Percentiles rank a stretch among this genome's conserved stretches.
These are phyloP conservation scores for Pocillopora grandis DNA, from an alignment of 92 coral and sea anemone species.

Conservation along the genomic window DNA sequence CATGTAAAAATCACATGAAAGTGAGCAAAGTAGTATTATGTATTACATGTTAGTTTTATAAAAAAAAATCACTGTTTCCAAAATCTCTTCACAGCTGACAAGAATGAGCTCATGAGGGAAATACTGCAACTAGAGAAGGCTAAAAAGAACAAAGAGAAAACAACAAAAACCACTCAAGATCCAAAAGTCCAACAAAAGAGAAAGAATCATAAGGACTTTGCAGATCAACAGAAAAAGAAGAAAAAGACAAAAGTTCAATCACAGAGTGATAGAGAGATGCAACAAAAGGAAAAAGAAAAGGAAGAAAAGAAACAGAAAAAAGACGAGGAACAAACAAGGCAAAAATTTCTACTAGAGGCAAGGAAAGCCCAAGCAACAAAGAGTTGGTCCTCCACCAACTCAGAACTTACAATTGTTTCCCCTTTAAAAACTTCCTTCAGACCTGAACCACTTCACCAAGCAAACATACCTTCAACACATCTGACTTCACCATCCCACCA, in stretches of 20 bases:
- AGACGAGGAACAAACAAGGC: conserved; percentile 31
- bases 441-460: too few relatives aligned
- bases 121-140: conserved; percentile 35
- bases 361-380: conserved; percentile 33
- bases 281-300: conserved; percentile 11
- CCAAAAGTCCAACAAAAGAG: conserved; percentile 17
- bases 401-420: neutral
- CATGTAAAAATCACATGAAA: neutral
- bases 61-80: neutral
- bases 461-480: too few relatives aligned
- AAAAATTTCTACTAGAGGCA: conserved; percentile 5
- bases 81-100: conserved; percentile 36
- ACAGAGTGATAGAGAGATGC: conserved; percentile 3
- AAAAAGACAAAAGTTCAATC: neutral
- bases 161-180: neutral
- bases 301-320: conserved; percentile 38
- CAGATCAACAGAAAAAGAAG: conserved; percentile 16
- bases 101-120: conserved; percentile 46
- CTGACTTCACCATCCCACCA: neutral
- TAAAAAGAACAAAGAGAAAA: neutral
- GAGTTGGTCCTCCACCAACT: conserved; percentile 11
- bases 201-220: neutral
- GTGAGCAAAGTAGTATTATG: conserved; percentile 9
- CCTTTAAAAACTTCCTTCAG: neutral
- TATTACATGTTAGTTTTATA: conserved; percentile 1